Conservation (phyloP, 2,888 invertebrate species). For the Hirtodrosophila histrioides region DNA sequence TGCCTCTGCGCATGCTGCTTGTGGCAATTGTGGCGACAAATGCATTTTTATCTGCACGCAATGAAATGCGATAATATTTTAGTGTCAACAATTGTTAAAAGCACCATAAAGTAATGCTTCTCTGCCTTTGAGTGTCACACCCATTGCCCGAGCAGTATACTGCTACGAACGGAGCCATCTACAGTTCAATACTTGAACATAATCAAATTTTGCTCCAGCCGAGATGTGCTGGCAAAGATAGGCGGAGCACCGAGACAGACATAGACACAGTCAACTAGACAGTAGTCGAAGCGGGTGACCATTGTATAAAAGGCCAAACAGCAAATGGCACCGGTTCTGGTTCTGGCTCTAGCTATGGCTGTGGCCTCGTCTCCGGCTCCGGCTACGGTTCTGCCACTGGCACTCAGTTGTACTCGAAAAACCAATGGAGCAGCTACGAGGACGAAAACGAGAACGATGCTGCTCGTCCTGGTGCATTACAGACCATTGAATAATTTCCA, state of each 20-base stretch:
- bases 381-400: slow-evolving; percentile 11
- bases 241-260: slow-evolving; percentile 30
- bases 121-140: slow-evolving; percentile 27
- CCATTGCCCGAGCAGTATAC: not conserved
- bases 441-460: slow-evolving; percentile 15
- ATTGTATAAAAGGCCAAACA: slow-evolving; percentile 59
- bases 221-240: slow-evolving; percentile 50
- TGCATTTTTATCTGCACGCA: slow-evolving; percentile 81
- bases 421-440: slow-evolving; percentile 67
- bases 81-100: slow-evolving; percentile 83
- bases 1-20: slow-evolving; percentile 43
- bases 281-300: slow-evolving; percentile 67
- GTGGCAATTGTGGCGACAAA: slow-evolving; percentile 80
- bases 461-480: slow-evolving; percentile 69
- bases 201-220: slow-evolving; percentile 68
- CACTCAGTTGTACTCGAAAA: slow-evolving; percentile 59
- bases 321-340: slow-evolving; percentile 34
- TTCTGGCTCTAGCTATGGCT: slow-evolving; percentile 10
- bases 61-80: slow-evolving; percentile 82
- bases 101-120: slow-evolving; percentile 80
- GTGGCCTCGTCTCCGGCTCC: slow-evolving; percentile 1
- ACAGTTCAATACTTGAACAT: slow-evolving; percentile 76
- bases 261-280: slow-evolving; percentile 69
- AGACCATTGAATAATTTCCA: slow-evolving; percentile 83
- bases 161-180: slow-evolving; percentile 56